These are phyloP conservation scores for Zootoca vivipara DNA, from an alignment of 2,113 vertebrate species.

Conservation along the genomic window DNA sequence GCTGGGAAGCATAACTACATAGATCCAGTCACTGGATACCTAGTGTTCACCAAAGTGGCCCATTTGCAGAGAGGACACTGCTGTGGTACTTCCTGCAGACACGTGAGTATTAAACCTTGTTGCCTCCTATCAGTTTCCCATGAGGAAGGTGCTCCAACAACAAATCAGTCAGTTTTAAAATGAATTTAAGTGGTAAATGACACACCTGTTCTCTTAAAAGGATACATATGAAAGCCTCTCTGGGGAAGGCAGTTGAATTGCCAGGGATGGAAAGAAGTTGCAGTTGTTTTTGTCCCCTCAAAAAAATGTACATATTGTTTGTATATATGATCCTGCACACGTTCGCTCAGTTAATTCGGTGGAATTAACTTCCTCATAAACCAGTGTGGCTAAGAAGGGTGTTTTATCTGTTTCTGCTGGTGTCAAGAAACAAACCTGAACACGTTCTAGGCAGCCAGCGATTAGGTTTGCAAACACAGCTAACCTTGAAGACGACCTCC, in stretches of 20 bases:
- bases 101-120: conserved; percentile 75
- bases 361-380: background rate
- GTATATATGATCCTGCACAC: background rate
- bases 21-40: conserved; percentile 78
- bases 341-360: background rate
- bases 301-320: background rate
- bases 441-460: no score
- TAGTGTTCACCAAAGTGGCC: conserved; percentile 79
- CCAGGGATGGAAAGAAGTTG: background rate
- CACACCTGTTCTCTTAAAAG: no score
- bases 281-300: no score
- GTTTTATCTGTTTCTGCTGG: background rate
- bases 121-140: background rate
- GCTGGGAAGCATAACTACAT: conserved; percentile 80
- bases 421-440: background rate
- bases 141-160: background rate
- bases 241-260: background rate
- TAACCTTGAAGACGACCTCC: no score
- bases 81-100: conserved; percentile 82
- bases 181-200: background rate
- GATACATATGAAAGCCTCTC: no score
- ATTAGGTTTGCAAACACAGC: no score
- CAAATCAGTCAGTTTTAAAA: background rate
- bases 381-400: background rate
- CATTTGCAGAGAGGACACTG: conserved; percentile 80